Base-by-base conservation (phyloP, 1,140 invertebrate species). In the Ceratosolen fusciceps region DNA sequence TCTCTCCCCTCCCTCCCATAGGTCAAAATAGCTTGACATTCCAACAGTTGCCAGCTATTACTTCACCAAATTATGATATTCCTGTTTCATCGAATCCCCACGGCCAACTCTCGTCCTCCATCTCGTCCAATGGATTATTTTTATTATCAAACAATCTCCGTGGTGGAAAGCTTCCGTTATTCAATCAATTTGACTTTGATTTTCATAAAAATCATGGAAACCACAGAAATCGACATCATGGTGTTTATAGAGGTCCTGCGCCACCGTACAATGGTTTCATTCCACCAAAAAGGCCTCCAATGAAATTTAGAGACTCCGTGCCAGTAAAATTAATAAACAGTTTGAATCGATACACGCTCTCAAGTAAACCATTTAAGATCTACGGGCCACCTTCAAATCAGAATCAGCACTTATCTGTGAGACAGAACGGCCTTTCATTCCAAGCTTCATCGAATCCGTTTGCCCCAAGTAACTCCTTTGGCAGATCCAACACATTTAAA, bases 221-320 rank as follows among this genome's bases (percentile, higher is more conserved):
- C 2, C 90, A 91, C 58, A 31, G 74, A 26, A 73, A 54, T 37
- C 29, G 56, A 34, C 58, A 73, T 12, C 39, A 49, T 16, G 47
- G 43, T 74, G 90, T 89, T 54, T 89, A 91, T 26, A 90, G 90
- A 29, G 91, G 92, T 16, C 91, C 93, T 14, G 85, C 87, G 31
- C 78, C 89, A 0, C 86, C 86, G 7, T 83, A 85, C 5, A 85
- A 83, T 47, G 83, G 81, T 83, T 86, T 86, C 80, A 86, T 83
- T 82, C 91, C 83, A 74, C 91, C 82, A 83, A 89, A 84, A 87
- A 90, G 81, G 77, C 87, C 85, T 31, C 90, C 83, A 81, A 90
- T 83, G 10, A 92, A 93, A 83, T 95, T 95, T 84, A 91, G 93
- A 72, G 93, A 95, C 39, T 92, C 93, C 1, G 92, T 95, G 2